A percentile compares a stretch with the other conserved stretches of the same genome.
These are phyloP conservation scores for Pachymerium ferrugineum DNA, from an alignment of 2,888 invertebrate species.

Conservation along the genomic window DNA sequence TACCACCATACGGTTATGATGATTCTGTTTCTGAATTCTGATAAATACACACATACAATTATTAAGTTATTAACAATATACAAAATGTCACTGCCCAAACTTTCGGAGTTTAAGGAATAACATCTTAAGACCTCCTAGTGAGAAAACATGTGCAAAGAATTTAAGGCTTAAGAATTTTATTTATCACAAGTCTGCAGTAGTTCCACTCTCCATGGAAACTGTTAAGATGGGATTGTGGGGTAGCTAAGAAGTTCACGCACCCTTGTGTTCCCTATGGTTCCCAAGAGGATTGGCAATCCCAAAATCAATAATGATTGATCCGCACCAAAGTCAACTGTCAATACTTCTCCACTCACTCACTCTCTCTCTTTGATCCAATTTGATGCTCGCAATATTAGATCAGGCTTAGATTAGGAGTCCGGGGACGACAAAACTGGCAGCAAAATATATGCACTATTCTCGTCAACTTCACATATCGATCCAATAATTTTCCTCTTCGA, in stretches of 20 bases:
- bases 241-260: slow-evolving; percentile 15
- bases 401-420: slow-evolving; percentile 17
- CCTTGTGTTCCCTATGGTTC: slow-evolving; percentile 15
- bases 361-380: slow-evolving; percentile 24
- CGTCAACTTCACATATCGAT: slow-evolving; percentile 7
- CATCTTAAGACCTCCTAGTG: too few relatives aligned
- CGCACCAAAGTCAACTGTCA: slow-evolving; percentile 22
- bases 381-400: slow-evolving; percentile 27
- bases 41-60: too few relatives aligned
- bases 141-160: too few relatives aligned
- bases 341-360: slow-evolving; percentile 27
- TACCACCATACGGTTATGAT: too few relatives aligned
- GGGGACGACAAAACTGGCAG: slow-evolving; percentile 22
- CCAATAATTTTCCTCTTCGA: too few relatives aligned
- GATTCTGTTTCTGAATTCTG: too few relatives aligned
- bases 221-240: slow-evolving; percentile 17
- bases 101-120: too few relatives aligned
- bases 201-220: slow-evolving; percentile 21
- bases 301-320: slow-evolving; percentile 27
- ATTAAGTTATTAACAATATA: too few relatives aligned
- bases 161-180: slow-evolving; percentile 1
- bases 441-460: neutral
- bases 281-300: slow-evolving; percentile 16
- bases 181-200: slow-evolving; percentile 5
- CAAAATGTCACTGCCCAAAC: too few relatives aligned